phyloP scores from a whole-genome alignment of 2,113 vertebrate species.

The Ornithorhynchus anatinus region DNA sequence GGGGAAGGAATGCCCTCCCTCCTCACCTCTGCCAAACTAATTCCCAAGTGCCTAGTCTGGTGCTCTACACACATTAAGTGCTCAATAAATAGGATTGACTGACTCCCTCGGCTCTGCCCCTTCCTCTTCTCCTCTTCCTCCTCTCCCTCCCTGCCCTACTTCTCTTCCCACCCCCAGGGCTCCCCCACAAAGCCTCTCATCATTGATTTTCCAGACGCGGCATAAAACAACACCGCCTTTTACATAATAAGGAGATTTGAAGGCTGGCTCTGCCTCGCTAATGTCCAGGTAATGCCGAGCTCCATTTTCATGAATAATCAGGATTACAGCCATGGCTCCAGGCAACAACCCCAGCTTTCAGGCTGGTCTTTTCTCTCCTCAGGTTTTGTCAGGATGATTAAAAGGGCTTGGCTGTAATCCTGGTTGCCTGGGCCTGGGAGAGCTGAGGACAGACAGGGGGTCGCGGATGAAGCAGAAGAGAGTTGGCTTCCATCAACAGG shows the following conservation, averaged over 20 bases:
- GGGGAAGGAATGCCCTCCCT: too few species aligned
- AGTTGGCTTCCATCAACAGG: not conserved
- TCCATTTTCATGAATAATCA: conserved; percentile 40
- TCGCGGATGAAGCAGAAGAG: not conserved
- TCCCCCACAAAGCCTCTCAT: rapidly evolving
- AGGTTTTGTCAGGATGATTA: conserved; percentile 28
- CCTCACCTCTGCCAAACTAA: too few species aligned
- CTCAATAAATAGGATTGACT: too few species aligned
- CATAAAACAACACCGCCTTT: too few species aligned
- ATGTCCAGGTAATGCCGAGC: conserved; percentile 9
- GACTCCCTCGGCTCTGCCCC: too few species aligned
- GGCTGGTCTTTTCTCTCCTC: not conserved
- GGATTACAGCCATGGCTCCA: not conserved
- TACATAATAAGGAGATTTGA: not conserved
- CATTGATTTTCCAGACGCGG: rapidly evolving
- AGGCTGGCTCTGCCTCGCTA: not conserved
- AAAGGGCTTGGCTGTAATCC: conserved; percentile 25
- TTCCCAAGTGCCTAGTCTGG: not conserved
- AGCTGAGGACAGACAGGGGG: not conserved
- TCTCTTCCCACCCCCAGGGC: rapidly evolving
- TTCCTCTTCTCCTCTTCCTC: rapidly evolving
- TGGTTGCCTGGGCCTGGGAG: not conserved
- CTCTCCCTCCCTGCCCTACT: too few species aligned
- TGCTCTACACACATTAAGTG: too few species aligned
- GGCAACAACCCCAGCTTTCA: conserved; percentile 27